Conservation (phyloP, 2,113 vertebrate genomes). For the Triplophysa dalaica region DNA sequence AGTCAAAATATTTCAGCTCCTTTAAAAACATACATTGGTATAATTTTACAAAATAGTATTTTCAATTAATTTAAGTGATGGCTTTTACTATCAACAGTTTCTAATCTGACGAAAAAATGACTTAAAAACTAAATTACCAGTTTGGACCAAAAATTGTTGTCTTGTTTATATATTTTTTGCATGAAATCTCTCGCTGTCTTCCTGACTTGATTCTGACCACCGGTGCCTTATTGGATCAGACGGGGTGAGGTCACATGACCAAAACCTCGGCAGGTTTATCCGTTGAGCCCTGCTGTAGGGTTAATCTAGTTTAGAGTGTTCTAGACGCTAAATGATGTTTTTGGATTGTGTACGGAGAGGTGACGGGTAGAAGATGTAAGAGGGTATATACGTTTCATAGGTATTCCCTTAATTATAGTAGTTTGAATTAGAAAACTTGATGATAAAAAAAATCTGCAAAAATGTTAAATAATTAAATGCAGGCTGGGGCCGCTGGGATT, state of each 20-base stretch:
- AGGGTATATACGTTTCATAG: too few relatives aligned
- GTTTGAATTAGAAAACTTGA: too few relatives aligned
- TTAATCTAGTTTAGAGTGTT: slow-evolving; percentile 44
- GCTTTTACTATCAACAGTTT: too few relatives aligned
- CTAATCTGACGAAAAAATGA: too few relatives aligned
- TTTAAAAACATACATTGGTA: not conserved
- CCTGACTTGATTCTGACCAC: slow-evolving; percentile 6
- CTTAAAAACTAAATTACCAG: too few relatives aligned
- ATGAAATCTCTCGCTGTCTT: not conserved
- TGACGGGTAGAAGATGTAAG: not conserved
- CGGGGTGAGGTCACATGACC: slow-evolving; percentile 26
- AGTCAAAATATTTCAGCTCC: not conserved
- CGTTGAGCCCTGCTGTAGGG: slow-evolving; percentile 21
- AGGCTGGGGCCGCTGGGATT: too few relatives aligned
- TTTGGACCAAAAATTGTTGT: too few relatives aligned
- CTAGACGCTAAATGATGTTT: not conserved
- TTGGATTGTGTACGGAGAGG: not conserved
- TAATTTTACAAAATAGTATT: not conserved
- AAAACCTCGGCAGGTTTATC: slow-evolving; percentile 1
- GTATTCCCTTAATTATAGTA: too few relatives aligned
- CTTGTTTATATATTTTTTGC: not conserved
- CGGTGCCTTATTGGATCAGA: slow-evolving; percentile 15
- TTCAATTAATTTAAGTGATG: too few relatives aligned
- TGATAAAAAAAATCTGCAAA: too few relatives aligned
- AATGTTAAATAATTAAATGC: too few relatives aligned